These are phyloP conservation scores for Physocephala rufipes DNA, from an alignment of 2,888 invertebrate species.

Conservation along the genomic window DNA sequence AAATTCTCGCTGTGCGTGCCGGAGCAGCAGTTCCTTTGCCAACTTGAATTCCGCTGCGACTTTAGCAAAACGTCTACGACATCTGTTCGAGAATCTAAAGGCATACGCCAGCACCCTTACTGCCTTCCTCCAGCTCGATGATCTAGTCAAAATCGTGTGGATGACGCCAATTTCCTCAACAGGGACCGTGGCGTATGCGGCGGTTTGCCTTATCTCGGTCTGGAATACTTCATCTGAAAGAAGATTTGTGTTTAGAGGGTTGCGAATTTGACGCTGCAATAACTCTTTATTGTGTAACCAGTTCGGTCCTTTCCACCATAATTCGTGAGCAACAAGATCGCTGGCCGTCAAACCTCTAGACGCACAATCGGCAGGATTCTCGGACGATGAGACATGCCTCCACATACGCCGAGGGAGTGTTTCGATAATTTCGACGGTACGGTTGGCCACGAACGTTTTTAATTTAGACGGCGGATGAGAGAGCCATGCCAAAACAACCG, in stretches of 20 bases:
- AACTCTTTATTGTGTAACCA: conserved; percentile 12
- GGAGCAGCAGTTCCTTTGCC: background rate
- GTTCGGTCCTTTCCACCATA: conserved; percentile 30
- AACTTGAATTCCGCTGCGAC: conserved; percentile 28
- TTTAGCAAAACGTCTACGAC: background rate
- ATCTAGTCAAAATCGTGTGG: too few species aligned
- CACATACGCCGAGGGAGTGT: background rate
- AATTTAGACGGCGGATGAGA: conserved; percentile 43
- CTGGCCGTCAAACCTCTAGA: conserved; percentile 25
- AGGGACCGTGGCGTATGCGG: background rate
- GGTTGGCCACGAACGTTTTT: conserved; percentile 46
- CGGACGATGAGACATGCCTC: background rate
- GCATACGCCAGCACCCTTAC: conserved; percentile 25
- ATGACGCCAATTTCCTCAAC: background rate
- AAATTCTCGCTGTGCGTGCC: conserved; percentile 13
- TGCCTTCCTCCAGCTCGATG: conserved; percentile 26
- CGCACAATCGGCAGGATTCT: conserved; percentile 15
- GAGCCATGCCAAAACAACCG: conserved; percentile 46
- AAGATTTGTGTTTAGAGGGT: background rate
- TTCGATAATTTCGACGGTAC: background rate
- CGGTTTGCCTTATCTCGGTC: background rate
- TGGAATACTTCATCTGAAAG: background rate
- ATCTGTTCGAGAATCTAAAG: conserved; percentile 18
- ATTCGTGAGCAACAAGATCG: conserved; percentile 4
- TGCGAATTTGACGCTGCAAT: background rate